Percentiles rank a stretch among this genome's conserved stretches.
These are phyloP conservation scores for Apodemia hepburni DNA, from an alignment of 2,888 invertebrate species.

Conservation along the genomic window DNA sequence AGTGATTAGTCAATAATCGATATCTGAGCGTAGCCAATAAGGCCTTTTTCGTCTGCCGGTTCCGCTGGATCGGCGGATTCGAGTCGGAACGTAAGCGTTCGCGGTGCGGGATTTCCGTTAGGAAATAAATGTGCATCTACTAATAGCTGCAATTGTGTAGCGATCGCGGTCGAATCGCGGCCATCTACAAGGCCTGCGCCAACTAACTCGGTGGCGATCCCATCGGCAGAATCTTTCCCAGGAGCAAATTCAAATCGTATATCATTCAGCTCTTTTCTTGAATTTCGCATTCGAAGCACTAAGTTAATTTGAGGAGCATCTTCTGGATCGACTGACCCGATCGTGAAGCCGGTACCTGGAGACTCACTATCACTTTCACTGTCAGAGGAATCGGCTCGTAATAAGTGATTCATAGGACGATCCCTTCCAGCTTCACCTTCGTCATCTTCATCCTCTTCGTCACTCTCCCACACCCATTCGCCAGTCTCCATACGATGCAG, in stretches of 20 bases:
- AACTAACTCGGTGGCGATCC: constrained; percentile 97
- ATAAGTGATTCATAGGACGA: constrained; percentile 82
- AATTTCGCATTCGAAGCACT: constrained; percentile 94
- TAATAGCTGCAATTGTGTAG: constrained; percentile 94
- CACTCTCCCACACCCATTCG: constrained; percentile 99
- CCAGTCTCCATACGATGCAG: constrained; percentile 97
- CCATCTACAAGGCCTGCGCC: constrained; percentile 97
- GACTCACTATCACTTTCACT: constrained; percentile 79
- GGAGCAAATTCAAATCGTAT: constrained; percentile 98
- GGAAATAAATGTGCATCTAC: constrained; percentile 82
- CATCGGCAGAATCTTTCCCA: constrained; percentile 95
- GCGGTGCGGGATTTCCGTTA: constrained; percentile 74
- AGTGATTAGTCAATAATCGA: constrained; percentile 90
- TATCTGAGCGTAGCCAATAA: constrained; percentile 98
- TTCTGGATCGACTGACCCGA: constrained; percentile 51
- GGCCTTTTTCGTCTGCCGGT: constrained; percentile 94
- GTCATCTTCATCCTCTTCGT: constrained; percentile 88
- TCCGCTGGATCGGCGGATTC: constrained; percentile 78
- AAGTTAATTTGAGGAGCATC: constrained; percentile 86
- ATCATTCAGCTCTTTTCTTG: constrained; percentile 96
- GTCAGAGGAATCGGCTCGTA: constrained; percentile 81
- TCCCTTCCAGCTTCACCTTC: constrained; percentile 76
- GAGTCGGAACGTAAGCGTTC: constrained; percentile 93
- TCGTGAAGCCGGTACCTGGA: constrained; percentile 50
- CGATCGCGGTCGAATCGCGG: constrained; percentile 95